phyloP scores from a whole-genome alignment of 2,797 vertebrate genomes.

The Merluccius polli region DNA sequence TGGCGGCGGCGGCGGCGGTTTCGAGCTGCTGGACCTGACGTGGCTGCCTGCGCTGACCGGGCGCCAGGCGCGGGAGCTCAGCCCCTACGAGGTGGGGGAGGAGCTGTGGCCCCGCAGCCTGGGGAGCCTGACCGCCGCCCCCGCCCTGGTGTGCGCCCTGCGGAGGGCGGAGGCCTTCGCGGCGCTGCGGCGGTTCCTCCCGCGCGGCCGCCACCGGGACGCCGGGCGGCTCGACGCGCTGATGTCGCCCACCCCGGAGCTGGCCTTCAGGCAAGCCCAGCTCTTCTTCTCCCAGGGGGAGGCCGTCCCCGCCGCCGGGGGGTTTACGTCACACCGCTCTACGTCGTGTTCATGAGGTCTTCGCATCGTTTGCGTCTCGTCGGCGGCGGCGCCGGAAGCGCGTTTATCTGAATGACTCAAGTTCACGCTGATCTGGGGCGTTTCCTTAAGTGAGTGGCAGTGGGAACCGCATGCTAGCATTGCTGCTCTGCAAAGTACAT shows the following conservation, averaged over 20 bases:
- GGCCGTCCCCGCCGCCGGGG: constrained; percentile 29
- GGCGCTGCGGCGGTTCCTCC: constrained; percentile 46
- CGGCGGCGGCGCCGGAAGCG: too few relatives aligned
- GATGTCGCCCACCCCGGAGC: constrained; percentile 70
- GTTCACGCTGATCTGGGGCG: too few relatives aligned
- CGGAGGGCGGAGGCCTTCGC: constrained; percentile 47
- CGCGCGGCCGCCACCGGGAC: neutral
- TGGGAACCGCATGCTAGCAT: too few relatives aligned
- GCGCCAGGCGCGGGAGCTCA: constrained; percentile 68
- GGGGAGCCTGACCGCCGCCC: constrained; percentile 48
- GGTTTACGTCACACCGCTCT: neutral
- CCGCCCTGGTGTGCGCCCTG: constrained; percentile 62
- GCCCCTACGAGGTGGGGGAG: constrained; percentile 72
- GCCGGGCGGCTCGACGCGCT: constrained; percentile 40
- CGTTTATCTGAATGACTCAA: neutral
- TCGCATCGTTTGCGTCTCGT: neutral
- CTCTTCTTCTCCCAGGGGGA: constrained; percentile 72
- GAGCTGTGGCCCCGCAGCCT: constrained; percentile 53
- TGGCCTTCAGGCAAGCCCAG: constrained; percentile 65
- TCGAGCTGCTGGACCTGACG: constrained; percentile 70
- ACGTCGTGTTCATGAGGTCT: neutral
- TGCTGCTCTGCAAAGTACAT: too few relatives aligned
- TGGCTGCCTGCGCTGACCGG: constrained; percentile 64
- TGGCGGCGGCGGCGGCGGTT: constrained; percentile 23
- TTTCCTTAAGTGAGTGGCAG: too few relatives aligned